A percentile compares a stretch with the other conserved stretches of the same genome.
Evolutionary conservation across 2,113 vertebrate genomes (phyloP).

Genomic region (Corythornis madagascariensis): DNA sequence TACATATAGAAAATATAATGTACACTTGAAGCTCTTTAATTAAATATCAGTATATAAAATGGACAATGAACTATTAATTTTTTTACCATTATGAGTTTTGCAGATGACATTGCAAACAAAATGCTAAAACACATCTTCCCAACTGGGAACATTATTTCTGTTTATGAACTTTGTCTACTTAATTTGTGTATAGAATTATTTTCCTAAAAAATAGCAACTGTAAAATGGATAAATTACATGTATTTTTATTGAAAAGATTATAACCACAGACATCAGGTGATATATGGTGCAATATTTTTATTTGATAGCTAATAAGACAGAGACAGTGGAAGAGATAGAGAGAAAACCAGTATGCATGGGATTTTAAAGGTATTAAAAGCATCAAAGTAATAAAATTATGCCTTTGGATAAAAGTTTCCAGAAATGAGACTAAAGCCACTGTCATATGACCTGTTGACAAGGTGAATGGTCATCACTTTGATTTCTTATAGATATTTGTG

Average conservation of each 20-base stretch:
- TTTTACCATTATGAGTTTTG: conserved; percentile 31
- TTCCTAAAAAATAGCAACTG: neutral
- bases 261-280: neutral
- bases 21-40: conserved; percentile 45
- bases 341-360: neutral
- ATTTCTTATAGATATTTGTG: neutral
- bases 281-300: neutral
- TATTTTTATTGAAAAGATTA: neutral
- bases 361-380: neutral
- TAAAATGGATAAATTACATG: neutral
- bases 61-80: conserved; percentile 1
- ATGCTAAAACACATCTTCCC: neutral
- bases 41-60: conserved; percentile 41
- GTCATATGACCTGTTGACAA: neutral
- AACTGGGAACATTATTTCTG: neutral
- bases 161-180: conserved; percentile 12
- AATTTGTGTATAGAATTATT: conserved; percentile 14
- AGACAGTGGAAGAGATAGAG: neutral
- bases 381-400: neutral
- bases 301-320: neutral
- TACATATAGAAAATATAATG: neutral
- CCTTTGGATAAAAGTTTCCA: neutral
- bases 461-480: neutral
- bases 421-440: neutral
- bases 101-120: conserved; percentile 17